These are phyloP conservation scores for Meleagris gallopavo DNA, from an alignment of 2,113 vertebrate species.

Conservation along the genomic window DNA sequence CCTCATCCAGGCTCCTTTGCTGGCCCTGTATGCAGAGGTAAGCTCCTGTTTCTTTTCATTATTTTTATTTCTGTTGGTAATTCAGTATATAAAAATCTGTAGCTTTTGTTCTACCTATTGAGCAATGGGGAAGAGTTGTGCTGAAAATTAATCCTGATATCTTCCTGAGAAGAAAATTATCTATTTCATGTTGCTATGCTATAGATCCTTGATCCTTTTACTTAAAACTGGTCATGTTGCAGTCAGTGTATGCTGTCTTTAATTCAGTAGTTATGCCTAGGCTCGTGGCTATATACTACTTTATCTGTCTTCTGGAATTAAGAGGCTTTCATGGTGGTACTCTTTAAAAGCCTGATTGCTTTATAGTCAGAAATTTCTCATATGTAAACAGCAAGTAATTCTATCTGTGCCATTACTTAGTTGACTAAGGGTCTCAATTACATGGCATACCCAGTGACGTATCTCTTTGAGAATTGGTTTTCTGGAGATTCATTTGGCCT, in stretches of 20 bases:
- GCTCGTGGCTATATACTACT: not conserved
- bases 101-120: not conserved
- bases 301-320: not conserved
- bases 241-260: not conserved
- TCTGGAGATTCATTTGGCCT: not conserved
- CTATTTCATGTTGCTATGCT: not conserved
- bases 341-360: not conserved
- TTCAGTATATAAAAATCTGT: not conserved
- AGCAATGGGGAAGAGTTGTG: not conserved
- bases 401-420: not conserved
- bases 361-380: not conserved
- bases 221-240: not conserved
- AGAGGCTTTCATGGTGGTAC: not conserved
- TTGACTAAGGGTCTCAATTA: not conserved
- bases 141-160: not conserved
- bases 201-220: not conserved
- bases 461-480: not conserved
- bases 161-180: not conserved
- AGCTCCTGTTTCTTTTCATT: not conserved
- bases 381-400: not conserved
- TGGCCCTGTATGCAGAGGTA: not conserved
- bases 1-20: no score
- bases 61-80: not conserved
- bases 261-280: not conserved
- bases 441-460: not conserved